Evolutionary conservation across 2,797 vertebrate species (phyloP), one percentile per base, ranked within the genome.

Genomic region (Coranthus polyacanthus): DNA sequence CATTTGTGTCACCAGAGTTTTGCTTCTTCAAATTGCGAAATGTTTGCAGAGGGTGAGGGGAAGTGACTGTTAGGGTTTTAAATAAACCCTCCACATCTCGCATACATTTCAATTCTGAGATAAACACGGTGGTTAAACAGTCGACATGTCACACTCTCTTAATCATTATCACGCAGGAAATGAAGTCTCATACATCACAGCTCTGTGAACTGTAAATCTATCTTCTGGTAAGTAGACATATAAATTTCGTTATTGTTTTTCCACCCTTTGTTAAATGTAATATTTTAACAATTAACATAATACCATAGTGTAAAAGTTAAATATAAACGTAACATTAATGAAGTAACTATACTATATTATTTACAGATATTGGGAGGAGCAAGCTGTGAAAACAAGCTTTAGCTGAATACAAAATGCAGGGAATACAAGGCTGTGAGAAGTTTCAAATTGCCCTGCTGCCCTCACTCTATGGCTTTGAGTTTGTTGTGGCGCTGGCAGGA

Each of bases 371-470:
- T 61, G 43, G 6, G 38, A 8, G 0, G 4, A 7, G n/a, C 11
- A 26, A 16, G 12, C 24, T 38, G 7, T 16, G 12, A 41, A 22
- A 46, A 38, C 9, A 34, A 57, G 6, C 41, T 6, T 16, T 10
- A 6, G 37, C 22, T 39, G n/a, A 58, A 46, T 29, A n/a, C 22
- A 61, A 26, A 34, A 89, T 86, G 75, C 8, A 0, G 8, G 61
- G 36, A 10, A 67, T 39, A 12, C 2, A n/a, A 0, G 0, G 0
- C 0, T 86, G 84, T 17, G 78, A 74, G 2, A 0, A 0, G 0
- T 84, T 94, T 75, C 95, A 96, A 56, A 70, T 63, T 0, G 0
- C 4, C 0, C 75, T 90, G 5, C 79, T 97, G 38, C 95, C 95
- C 32, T 75, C 83, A 0, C 0, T 95, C 29, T 94, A 94, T 1